phyloP scores from a whole-genome alignment of 2,888 invertebrate genomes.

The Andrena bucephala region DNA sequence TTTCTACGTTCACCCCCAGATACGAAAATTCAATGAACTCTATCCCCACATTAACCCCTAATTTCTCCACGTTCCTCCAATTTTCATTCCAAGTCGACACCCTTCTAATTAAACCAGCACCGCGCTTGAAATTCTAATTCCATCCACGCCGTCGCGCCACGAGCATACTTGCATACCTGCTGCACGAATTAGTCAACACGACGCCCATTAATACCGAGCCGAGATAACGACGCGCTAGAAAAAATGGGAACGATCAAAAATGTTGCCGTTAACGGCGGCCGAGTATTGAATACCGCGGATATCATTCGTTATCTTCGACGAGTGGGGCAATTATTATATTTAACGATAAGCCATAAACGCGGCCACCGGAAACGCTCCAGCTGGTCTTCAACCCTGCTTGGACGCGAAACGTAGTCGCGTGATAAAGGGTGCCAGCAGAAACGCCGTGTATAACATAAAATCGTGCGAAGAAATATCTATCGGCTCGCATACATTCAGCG shows the following conservation, averaged over 20 bases:
- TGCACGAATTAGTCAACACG: constrained; percentile 27
- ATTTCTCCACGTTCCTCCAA: no score
- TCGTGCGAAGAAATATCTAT: constrained; percentile 30
- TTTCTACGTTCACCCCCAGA: no score
- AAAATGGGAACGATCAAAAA: neutral
- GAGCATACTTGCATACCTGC: neutral
- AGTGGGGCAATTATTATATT: constrained; percentile 53
- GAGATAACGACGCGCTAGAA: constrained; percentile 12
- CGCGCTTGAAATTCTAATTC: neutral
- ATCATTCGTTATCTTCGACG: constrained; percentile 44
- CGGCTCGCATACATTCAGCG: constrained; percentile 19
- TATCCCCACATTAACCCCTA: no score
- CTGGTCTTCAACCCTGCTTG: constrained; percentile 28
- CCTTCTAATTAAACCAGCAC: no score
- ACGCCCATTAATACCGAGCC: constrained; percentile 15
- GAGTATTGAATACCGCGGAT: constrained; percentile 38
- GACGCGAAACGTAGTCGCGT: constrained; percentile 24
- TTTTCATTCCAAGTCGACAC: no score
- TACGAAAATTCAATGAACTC: no score
- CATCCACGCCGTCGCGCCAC: neutral
- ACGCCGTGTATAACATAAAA: constrained; percentile 34
- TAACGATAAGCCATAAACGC: constrained; percentile 56
- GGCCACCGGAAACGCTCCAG: constrained; percentile 40
- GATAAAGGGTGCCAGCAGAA: constrained; percentile 39
- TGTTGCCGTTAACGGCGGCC: constrained; percentile 27